Evolutionary conservation across 2,797 vertebrate genomes (phyloP).

Genomic region (Staurois parvus): DNA sequence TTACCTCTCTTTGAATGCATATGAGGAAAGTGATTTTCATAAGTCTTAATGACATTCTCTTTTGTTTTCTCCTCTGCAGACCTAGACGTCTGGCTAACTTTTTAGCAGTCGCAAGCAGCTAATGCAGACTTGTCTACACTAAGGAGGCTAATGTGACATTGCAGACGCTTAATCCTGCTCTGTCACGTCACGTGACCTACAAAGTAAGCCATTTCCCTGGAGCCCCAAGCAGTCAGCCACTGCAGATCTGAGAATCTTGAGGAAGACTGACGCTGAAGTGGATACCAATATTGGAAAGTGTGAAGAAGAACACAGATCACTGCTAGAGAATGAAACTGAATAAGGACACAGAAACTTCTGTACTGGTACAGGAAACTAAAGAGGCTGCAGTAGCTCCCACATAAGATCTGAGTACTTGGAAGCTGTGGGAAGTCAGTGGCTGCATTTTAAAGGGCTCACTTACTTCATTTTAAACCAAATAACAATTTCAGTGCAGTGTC

Average conservation of each 20-base stretch:
- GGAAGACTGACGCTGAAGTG: background rate
- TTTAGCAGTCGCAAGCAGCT: conserved; percentile 71
- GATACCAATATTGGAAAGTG: background rate
- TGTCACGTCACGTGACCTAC: conserved; percentile 70
- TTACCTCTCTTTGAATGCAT: background rate
- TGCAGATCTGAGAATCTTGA: conserved; percentile 17
- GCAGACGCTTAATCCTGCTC: conserved; percentile 72
- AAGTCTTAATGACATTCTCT: conserved; percentile 43
- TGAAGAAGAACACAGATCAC: background rate
- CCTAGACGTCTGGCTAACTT: conserved; percentile 67
- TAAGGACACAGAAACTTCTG: conserved; percentile 41
- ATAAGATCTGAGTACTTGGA: conserved; percentile 64
- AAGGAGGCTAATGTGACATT: conserved; percentile 74
- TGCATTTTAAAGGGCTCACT: conserved; percentile 41
- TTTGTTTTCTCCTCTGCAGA: conserved; percentile 66
- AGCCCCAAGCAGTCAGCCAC: conserved; percentile 37
- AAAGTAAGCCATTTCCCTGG: conserved; percentile 65
- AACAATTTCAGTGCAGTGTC: background rate
- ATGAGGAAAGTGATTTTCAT: conserved; percentile 29
- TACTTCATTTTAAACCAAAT: conserved; percentile 4
- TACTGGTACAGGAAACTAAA: conserved; percentile 49
- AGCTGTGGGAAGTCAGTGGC: conserved; percentile 1
- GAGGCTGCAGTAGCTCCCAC: conserved; percentile 13
- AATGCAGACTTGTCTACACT: conserved; percentile 75
- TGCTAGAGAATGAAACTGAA: conserved; percentile 65